Base-by-base conservation (phyloP, 2,888 invertebrate genomes). In the Agonopterix arenella region DNA sequence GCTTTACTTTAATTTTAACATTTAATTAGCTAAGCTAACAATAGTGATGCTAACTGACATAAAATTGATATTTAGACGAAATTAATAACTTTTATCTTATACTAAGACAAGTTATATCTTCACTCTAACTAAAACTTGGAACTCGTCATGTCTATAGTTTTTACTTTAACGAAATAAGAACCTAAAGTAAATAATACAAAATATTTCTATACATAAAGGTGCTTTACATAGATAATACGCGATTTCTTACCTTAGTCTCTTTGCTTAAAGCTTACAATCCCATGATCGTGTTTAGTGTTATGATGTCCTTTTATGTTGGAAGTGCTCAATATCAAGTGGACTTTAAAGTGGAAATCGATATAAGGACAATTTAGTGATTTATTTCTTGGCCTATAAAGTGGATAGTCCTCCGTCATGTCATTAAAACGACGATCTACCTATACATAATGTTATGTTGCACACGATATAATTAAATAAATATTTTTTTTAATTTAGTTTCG, bases 241-340 rank as follows among this genome's bases (percentile, higher is more conserved):
- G 59, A 63, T 73, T 66, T 62, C 52, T 60, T 7, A 43, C 11
- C 13, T 69, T 76, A 78, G 73, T 80, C 70, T 76, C 68, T 66
- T 66, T 61, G 59, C 71, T 82, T 83, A 81, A 81, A 83, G 80
- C 81, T 81, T 70, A 69, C 59, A 58, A 53, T 72, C 66, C 62
- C 68, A 62, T 68, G 53, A 57, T 53, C 40, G 40, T 40, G 9
- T 40, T n/a, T 37, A 13, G 2, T 13, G 13, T 5, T 5, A 28
- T 28, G 28, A 28, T 28, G 44, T 51, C 53, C 45, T 56, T 28
- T 28, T 28, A 28, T 28, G 28, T 28, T 28, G 1, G 28, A 28
- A 28, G 28, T 28, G 28, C 28, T 5, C 28, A 28, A 28, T 28
- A 28, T 28, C 28, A 28, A 28, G 4, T 18, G 18, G 18, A 18